Evolutionary conservation across 2,797 vertebrate genomes (phyloP).

Genomic region (Anguilla pacifica): DNA sequence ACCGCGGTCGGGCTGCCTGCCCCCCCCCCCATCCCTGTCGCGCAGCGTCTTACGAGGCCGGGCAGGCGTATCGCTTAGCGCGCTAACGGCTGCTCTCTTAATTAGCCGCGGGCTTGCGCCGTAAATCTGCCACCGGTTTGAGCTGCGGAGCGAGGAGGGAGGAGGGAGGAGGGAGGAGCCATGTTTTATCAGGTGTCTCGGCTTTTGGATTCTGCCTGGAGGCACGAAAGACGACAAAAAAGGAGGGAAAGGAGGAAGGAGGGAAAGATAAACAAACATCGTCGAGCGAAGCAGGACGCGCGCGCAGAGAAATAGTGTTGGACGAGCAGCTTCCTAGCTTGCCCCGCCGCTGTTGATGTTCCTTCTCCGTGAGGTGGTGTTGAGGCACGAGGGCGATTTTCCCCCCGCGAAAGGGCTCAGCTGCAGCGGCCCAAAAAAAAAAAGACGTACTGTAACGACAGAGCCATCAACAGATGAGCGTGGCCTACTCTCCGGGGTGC

Average conservation of each 20-base stretch:
- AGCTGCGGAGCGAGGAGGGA: constrained; percentile 44
- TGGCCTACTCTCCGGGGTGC: neutral
- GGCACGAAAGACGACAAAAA: constrained; percentile 40
- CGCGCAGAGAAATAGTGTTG: constrained; percentile 39
- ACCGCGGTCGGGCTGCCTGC: constrained; percentile 56
- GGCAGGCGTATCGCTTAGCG: constrained; percentile 44
- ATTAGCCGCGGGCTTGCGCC: constrained; percentile 64
- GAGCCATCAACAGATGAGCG: neutral
- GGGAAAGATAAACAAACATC: constrained; percentile 56
- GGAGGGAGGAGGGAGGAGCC: constrained; percentile 36
- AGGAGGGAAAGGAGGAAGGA: constrained; percentile 17
- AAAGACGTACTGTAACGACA: neutral
- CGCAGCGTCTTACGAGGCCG: constrained; percentile 57
- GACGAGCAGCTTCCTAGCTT: neutral
- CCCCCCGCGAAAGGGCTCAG: neutral
- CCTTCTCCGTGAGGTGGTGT: neutral
- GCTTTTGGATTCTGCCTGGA: constrained; percentile 34
- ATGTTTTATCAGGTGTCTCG: constrained; percentile 62
- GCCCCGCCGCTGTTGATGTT: neutral
- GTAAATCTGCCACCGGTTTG: constrained; percentile 60
- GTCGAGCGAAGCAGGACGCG: constrained; percentile 47
- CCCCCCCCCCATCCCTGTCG: constrained; percentile 57
- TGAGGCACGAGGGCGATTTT: neutral
- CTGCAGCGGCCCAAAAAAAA: neutral
- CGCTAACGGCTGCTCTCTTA: constrained; percentile 61